These are phyloP conservation scores for Odontothrips loti DNA, from an alignment of 2,888 invertebrate genomes.

Conservation along the genomic window DNA sequence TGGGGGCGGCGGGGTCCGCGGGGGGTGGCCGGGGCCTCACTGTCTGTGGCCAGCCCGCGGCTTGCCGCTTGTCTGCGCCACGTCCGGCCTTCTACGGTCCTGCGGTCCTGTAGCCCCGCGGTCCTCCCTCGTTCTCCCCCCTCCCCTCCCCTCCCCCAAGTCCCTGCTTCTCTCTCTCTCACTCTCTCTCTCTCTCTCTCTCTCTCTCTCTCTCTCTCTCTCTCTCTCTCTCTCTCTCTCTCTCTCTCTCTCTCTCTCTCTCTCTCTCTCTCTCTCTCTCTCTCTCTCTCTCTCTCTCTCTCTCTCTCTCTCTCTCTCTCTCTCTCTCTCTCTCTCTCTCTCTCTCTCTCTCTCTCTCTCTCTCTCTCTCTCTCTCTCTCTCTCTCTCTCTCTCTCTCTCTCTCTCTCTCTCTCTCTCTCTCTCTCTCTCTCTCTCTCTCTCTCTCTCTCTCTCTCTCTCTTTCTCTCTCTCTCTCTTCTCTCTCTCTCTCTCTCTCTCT, in stretches of 20 bases:
- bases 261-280: not conserved
- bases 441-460: not conserved
- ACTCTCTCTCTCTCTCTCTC: not conserved
- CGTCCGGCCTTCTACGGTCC: too few relatives aligned
- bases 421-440: not conserved
- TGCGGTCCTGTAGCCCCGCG: too few relatives aligned
- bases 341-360: constrained; percentile 3
- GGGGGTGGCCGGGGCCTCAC: not conserved
- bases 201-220: not conserved
- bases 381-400: too few relatives aligned
- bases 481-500: too few relatives aligned
- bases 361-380: not conserved
- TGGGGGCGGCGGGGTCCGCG: not conserved
- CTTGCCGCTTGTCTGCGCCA: too few relatives aligned
- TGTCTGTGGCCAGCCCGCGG: not conserved
- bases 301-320: not conserved
- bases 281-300: not conserved
- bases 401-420: not conserved
- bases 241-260: not conserved
- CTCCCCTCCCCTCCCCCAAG: not conserved
- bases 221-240: not conserved
- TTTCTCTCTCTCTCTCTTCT: not conserved
- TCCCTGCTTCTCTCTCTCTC: not conserved
- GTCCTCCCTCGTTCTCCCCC: too few relatives aligned
- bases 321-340: not conserved